These are phyloP conservation scores for Bembecia ichneumoniformis DNA, from an alignment of 2,888 invertebrate species.

Conservation along the genomic window DNA sequence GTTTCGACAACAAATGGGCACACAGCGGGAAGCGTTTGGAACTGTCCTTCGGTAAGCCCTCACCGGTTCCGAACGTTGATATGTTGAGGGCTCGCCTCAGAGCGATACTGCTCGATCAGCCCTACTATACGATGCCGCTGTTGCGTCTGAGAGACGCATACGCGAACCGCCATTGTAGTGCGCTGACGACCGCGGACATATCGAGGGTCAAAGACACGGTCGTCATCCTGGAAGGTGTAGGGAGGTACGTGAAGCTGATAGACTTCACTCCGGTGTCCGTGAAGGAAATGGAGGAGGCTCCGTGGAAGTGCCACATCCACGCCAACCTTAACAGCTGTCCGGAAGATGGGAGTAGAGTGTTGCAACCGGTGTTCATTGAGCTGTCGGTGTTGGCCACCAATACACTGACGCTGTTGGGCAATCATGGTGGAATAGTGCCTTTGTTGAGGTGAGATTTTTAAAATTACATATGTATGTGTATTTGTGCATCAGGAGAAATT, in stretches of 20 bases:
- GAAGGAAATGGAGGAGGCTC: constrained; percentile 55
- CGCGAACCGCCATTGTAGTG: constrained; percentile 84
- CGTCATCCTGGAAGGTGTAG: constrained; percentile 52
- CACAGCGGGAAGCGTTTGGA: constrained; percentile 78
- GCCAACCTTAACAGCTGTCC: constrained; percentile 39
- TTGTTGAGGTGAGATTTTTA: constrained; percentile 76
- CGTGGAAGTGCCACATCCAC: constrained; percentile 69
- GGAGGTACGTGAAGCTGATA: constrained; percentile 54
- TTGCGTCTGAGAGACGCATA: constrained; percentile 87
- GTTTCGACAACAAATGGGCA: constrained; percentile 75
- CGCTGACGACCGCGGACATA: constrained; percentile 79
- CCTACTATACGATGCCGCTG: constrained; percentile 80
- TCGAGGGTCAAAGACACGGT: constrained; percentile 83
- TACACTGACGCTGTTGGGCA: constrained; percentile 77
- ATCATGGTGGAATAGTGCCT: constrained; percentile 84
- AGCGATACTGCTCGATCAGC: constrained; percentile 82
- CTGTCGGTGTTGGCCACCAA: constrained; percentile 77
- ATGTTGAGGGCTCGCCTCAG: constrained; percentile 79
- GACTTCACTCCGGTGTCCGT: constrained; percentile 44
- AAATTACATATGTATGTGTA: no score
- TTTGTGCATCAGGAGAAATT: no score
- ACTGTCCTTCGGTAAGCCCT: constrained; percentile 77
- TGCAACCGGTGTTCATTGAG: constrained; percentile 77
- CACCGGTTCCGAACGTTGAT: constrained; percentile 75
- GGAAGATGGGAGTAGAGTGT: constrained; percentile 65